phyloP scores from a whole-genome alignment of 1,140 invertebrate genomes.

The Heterodera schachtii region DNA sequence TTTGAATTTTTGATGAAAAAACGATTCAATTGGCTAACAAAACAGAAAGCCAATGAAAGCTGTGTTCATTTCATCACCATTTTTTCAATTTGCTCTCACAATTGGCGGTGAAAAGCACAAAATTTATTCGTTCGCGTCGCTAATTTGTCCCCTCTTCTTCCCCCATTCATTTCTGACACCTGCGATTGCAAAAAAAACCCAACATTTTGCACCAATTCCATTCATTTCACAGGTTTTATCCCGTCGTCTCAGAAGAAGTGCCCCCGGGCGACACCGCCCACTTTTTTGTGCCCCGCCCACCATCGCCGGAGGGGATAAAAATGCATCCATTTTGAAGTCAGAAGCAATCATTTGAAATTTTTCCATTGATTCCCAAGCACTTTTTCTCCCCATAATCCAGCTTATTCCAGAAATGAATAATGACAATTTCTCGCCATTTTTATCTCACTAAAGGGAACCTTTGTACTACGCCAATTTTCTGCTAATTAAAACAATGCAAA shows the following conservation, averaged over 20 bases:
- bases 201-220: not conserved
- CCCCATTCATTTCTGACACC: constrained; percentile 12
- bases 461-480: not conserved
- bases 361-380: too few relatives aligned
- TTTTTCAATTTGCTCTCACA: not conserved
- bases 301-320: not conserved
- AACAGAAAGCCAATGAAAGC: too few relatives aligned
- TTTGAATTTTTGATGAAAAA: too few relatives aligned
- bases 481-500: not conserved
- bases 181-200: not conserved
- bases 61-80: too few relatives aligned
- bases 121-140: not conserved
- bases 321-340: too few relatives aligned
- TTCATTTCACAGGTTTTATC: not conserved
- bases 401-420: not conserved
- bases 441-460: not conserved
- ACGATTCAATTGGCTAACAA: too few relatives aligned
- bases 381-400: too few relatives aligned
- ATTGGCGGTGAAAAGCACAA: not conserved
- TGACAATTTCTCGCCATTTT: not conserved
- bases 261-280: too few relatives aligned
- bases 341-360: too few relatives aligned
- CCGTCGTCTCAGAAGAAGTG: not conserved
- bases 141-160: not conserved
- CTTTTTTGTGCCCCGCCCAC: not conserved